phyloP scores from a whole-genome alignment of 1,140 invertebrate genomes.

The Melipona quadrifasciata region DNA sequence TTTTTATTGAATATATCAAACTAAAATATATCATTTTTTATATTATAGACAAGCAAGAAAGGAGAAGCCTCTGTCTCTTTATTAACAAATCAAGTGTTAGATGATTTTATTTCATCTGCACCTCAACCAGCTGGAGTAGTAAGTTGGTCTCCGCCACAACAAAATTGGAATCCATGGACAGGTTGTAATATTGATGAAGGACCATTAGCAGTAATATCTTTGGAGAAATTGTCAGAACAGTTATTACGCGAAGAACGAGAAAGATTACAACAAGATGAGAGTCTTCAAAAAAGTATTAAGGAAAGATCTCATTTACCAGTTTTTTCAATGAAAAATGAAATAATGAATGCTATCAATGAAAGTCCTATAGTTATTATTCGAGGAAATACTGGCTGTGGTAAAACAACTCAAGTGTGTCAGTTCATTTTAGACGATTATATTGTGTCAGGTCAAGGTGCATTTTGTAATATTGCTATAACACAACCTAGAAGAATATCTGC shows the following conservation, averaged over 20 bases:
- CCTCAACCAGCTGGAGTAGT: conserved; percentile 89
- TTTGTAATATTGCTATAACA: conserved; percentile 95
- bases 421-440: conserved; percentile 98
- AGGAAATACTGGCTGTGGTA: conserved; percentile 97
- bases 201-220: conserved; percentile 88
- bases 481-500: conserved; percentile 97
- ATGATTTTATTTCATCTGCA: conserved; percentile 84
- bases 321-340: conserved; percentile 86
- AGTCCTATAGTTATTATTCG: conserved; percentile 94
- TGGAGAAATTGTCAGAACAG: conserved; percentile 92
- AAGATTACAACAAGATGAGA: conserved; percentile 84
- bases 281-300: conserved; percentile 85
- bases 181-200: conserved; percentile 97
- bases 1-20: background rate
- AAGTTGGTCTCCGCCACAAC: conserved; percentile 96
- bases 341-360: conserved; percentile 93
- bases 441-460: conserved; percentile 90
- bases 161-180: conserved; percentile 98
- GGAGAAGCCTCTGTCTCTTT: conserved; percentile 78
- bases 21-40: conserved; percentile 5
- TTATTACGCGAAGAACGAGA: conserved; percentile 86
- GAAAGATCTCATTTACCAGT: conserved; percentile 90
- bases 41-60: background rate
- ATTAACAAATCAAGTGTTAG: conserved; percentile 83
- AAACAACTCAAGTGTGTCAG: conserved; percentile 94